phyloP scores from a whole-genome alignment of 2,888 invertebrate species.

The Calameuta idolon region DNA sequence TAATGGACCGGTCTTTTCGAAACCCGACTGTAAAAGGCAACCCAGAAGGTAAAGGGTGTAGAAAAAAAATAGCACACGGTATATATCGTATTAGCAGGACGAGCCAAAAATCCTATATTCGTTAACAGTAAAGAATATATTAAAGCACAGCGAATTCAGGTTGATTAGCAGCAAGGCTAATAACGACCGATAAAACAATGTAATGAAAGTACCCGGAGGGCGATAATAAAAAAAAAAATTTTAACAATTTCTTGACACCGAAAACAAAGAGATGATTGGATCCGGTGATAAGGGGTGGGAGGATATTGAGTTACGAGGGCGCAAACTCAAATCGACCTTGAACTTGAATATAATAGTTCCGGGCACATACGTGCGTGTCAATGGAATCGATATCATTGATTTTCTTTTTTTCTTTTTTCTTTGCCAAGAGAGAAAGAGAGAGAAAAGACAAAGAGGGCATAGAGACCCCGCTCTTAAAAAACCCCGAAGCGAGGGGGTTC shows the following conservation, averaged over 20 bases:
- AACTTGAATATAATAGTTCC: constrained; percentile 30
- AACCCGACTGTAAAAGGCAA: constrained; percentile 25
- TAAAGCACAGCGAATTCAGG: background rate
- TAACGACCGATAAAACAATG: background rate
- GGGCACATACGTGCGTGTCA: constrained; percentile 27
- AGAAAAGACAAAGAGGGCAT: constrained; percentile 32
- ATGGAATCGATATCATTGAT: constrained; percentile 46
- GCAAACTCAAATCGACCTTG: constrained; percentile 28
- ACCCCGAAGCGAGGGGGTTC: constrained; percentile 52
- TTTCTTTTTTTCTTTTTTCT: constrained; percentile 30
- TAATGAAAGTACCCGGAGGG: background rate
- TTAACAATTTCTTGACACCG: background rate
- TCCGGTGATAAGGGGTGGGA: background rate
- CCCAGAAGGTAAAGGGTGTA: constrained; percentile 25
- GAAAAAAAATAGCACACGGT: background rate
- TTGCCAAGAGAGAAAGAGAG: constrained; percentile 23
- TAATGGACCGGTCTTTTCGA: constrained; percentile 21
- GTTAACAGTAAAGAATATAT: background rate
- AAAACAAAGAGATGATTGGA: background rate
- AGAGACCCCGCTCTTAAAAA: constrained; percentile 48
- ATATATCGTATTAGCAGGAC: background rate
- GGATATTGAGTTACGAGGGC: background rate
- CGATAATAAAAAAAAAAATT: background rate
- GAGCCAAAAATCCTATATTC: background rate
- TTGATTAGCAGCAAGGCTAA: background rate